Evolutionary conservation across 2,113 vertebrate genomes (phyloP), one percentile per base, ranked within the genome.

Genomic region (Tenrec ecaudatus): DNA sequence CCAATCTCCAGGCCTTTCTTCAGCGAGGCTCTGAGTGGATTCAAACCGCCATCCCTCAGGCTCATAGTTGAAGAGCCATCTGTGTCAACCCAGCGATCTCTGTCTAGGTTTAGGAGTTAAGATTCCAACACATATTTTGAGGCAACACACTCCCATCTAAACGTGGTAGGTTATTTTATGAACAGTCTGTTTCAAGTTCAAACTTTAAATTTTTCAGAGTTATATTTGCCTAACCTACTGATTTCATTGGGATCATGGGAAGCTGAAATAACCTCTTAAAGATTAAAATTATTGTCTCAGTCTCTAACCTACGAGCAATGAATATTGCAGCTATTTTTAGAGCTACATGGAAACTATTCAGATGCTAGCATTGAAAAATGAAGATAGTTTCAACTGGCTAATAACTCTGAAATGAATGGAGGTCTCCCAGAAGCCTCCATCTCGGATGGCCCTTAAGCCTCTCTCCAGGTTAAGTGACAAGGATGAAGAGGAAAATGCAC

Each of bases 381-480:
- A 91, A 68, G 15, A 31, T 76, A 47, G 58, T 68, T 92, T 75
- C 40, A 86, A 29, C 22, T 88, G 84, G 47, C n/a, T 77, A 62
- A 90, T 43, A 86, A 88, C n/a, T 78, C 36, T 83, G 36, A 83
- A 79, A 91, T 84, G 88, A 94, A 96, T 79, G 25, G 19, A 36
- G 62, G 62, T 60, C 71, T 91, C 62, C 78, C 8, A 15, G 80
- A 77, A 90, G 10, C 38, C 77, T 87, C 71, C 16, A 8, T 38
- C 29, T 82, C 91, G 77, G 75, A 69, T 20, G 57, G 53, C 17
- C 2, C 36, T 84, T 87, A 38, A 33, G 23, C 36, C n/a, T 83
- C 73, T 88, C 71, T 84, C 36, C 86, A 86, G 36, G 47, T 81
- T 79, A 89, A 94, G 82, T 86, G 69, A 64, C 33, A 22, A 60